Conservation (phyloP, 2,113 vertebrate genomes). For the Arenaria interpres region DNA sequence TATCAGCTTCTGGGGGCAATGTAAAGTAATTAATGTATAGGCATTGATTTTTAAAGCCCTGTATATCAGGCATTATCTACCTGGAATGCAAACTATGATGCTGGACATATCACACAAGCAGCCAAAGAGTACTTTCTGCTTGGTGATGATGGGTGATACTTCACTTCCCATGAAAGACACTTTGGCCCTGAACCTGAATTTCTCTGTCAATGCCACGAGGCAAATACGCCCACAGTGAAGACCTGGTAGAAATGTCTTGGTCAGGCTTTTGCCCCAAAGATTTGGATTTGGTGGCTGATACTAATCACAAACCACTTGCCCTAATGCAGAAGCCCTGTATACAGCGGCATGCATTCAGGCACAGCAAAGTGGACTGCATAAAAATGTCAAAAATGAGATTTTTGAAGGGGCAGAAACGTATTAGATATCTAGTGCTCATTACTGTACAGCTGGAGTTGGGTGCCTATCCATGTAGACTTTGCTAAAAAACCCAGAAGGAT, state of each 20-base stretch:
- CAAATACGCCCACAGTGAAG: background rate
- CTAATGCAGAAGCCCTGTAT: background rate
- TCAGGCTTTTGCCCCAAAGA: background rate
- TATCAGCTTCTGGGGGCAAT: background rate
- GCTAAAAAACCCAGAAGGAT: background rate
- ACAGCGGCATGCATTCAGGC: background rate
- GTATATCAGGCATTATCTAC: background rate
- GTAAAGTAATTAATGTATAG: background rate
- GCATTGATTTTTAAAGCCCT: background rate
- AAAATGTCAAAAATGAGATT: background rate
- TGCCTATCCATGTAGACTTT: background rate
- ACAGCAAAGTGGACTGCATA: background rate
- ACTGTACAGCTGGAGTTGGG: background rate
- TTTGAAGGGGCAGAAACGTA: background rate
- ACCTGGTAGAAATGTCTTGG: background rate
- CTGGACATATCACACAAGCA: background rate
- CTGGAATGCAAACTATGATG: background rate
- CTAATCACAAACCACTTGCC: background rate
- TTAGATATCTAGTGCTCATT: background rate
- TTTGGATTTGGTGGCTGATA: background rate
- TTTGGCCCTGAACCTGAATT: background rate
- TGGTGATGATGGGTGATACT: background rate
- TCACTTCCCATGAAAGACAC: background rate
- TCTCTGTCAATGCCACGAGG: background rate
- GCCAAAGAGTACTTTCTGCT: background rate